Evolutionary conservation across 2,113 vertebrate genomes (phyloP).

Genomic region (Nycticebus coucang): DNA sequence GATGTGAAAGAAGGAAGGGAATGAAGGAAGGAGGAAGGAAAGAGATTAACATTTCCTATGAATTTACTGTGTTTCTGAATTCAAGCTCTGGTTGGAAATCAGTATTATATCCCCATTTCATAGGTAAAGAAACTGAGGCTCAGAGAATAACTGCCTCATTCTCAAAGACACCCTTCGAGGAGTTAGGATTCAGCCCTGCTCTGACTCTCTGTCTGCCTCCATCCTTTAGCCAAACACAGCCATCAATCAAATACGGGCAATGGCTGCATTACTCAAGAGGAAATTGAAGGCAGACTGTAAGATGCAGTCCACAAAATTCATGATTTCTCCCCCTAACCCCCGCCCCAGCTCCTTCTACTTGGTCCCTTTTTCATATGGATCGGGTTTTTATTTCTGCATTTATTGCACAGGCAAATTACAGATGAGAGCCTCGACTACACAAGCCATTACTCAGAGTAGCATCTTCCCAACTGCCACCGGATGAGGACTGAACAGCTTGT

Average conservation of each 20-base stretch:
- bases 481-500: slow-evolving; percentile 89
- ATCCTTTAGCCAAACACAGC: slow-evolving; percentile 35
- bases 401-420: slow-evolving; percentile 89
- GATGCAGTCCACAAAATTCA: slow-evolving; percentile 74
- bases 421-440: slow-evolving; percentile 88
- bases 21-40: background rate
- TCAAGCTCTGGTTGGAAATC: slow-evolving; percentile 61
- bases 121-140: slow-evolving; percentile 63
- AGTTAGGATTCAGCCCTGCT: background rate
- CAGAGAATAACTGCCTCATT: background rate
- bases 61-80: slow-evolving; percentile 55
- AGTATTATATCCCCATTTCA: slow-evolving; percentile 53
- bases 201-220: background rate
- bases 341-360: slow-evolving; percentile 55
- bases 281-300: slow-evolving; percentile 64
- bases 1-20: background rate
- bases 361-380: slow-evolving; percentile 80
- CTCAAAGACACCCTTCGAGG: slow-evolving; percentile 6
- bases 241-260: slow-evolving; percentile 62
- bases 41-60: background rate
- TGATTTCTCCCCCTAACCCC: slow-evolving; percentile 51
- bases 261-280: slow-evolving; percentile 59
- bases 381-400: slow-evolving; percentile 85
- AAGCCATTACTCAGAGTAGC: slow-evolving; percentile 90
- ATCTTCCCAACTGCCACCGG: slow-evolving; percentile 87